These are phyloP conservation scores for Procambarus clarkii DNA, from an alignment of 1,140 invertebrate genomes.

Conservation along the genomic window DNA sequence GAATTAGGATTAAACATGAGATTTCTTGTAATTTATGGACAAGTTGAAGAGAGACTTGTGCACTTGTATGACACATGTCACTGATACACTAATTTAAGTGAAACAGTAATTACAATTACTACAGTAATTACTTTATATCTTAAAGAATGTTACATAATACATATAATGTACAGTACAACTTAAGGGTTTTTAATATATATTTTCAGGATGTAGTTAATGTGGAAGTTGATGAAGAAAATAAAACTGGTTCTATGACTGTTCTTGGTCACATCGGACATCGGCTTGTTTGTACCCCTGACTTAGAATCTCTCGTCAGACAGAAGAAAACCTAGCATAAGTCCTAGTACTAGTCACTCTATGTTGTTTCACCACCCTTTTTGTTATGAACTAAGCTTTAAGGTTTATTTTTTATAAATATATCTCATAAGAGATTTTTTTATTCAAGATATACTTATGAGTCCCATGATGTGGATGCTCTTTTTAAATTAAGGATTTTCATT, in stretches of 20 bases:
- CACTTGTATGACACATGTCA: too few species aligned
- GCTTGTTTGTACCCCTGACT: slow-evolving; percentile 50
- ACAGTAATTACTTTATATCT: too few species aligned
- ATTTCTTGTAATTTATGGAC: too few species aligned
- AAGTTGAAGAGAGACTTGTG: too few species aligned
- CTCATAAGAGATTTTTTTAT: not conserved
- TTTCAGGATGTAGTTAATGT: slow-evolving; percentile 63
- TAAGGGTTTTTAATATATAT: not conserved
- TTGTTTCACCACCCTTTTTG: not conserved
- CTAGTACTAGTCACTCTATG: not conserved
- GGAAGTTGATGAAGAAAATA: slow-evolving; percentile 53
- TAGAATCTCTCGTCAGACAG: slow-evolving; percentile 57
- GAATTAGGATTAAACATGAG: too few species aligned
- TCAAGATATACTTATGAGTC: not conserved
- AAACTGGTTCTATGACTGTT: slow-evolving; percentile 52
- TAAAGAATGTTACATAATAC: too few species aligned
- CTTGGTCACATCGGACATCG: slow-evolving; percentile 56
- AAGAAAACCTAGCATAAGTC: slow-evolving; percentile 18
- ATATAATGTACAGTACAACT: too few species aligned
- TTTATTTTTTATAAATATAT: slow-evolving; percentile 25
- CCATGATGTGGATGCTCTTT: too few species aligned
- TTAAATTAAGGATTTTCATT: too few species aligned
- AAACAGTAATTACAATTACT: too few species aligned
- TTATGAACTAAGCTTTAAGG: slow-evolving; percentile 13
- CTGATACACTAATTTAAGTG: too few species aligned